Conservation (phyloP, 2,113 vertebrate genomes). For the Lophura nycthemera region DNA sequence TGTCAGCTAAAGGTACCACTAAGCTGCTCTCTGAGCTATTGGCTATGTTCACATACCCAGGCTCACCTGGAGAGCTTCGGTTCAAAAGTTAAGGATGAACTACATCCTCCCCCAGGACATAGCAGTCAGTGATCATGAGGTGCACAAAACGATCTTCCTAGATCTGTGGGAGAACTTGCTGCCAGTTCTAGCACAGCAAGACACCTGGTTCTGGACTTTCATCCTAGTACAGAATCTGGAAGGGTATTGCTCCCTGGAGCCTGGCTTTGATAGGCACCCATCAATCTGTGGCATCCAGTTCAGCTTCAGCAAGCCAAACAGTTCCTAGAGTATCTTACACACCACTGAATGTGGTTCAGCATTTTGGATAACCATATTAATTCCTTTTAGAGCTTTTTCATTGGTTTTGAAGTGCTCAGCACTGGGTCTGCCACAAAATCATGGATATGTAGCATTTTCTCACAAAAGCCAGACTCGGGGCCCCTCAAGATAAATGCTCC, state of each 20-base stretch:
- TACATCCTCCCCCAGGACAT: background rate
- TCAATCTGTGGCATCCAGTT: background rate
- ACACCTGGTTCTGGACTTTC: background rate
- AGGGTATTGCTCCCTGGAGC: background rate
- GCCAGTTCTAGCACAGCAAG: background rate
- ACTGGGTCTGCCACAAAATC: background rate
- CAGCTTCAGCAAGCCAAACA: background rate
- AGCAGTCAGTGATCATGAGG: accelerated
- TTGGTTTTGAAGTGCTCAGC: background rate
- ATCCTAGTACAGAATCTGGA: background rate
- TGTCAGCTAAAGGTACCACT: background rate
- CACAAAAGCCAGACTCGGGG: background rate
- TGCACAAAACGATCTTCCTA: background rate
- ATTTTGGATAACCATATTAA: background rate
- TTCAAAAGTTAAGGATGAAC: background rate
- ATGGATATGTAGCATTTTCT: background rate
- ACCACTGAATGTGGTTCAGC: background rate
- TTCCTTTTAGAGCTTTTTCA: background rate
- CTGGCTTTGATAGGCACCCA: background rate
- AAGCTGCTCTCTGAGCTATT: background rate
- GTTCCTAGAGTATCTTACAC: background rate
- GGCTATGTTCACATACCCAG: background rate
- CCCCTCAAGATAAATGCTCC: background rate
- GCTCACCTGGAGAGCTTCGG: background rate
- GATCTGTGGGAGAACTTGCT: background rate